A percentile compares a stretch with the other conserved stretches of the same genome.
Evolutionary conservation across 2,797 vertebrate species (phyloP).

Genomic region (Eospalax fontanierii): DNA sequence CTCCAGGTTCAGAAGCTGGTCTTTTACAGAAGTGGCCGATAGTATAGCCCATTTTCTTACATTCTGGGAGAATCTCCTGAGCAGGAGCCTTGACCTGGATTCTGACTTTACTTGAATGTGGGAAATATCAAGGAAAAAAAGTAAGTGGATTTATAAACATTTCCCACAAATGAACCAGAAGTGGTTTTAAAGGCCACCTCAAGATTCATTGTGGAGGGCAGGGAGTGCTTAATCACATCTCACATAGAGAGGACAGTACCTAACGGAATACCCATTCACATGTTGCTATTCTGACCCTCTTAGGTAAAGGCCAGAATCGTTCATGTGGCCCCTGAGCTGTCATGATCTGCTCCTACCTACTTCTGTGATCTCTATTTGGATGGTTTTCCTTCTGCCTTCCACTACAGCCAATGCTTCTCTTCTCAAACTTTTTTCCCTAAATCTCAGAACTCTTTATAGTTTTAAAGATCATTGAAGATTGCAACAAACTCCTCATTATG

Average conservation of each 20-base stretch:
- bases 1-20: background rate
- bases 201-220: too few species aligned
- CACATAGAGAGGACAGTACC: background rate
- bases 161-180: background rate
- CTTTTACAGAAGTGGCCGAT: background rate
- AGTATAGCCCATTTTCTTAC: background rate
- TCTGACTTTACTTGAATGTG: background rate
- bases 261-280: fast-evolving
- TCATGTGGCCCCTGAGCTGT: fast-evolving
- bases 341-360: background rate
- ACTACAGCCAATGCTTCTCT: background rate
- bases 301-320: background rate
- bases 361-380: background rate
- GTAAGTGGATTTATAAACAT: background rate
- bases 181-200: background rate
- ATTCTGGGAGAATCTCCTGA: background rate
- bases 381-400: background rate
- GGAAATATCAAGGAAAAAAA: background rate
- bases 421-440: background rate
- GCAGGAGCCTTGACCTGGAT: background rate
- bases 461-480: background rate
- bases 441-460: too few species aligned
- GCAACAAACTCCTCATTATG: background rate
- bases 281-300: background rate
- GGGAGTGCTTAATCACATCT: background rate